phyloP scores from a whole-genome alignment of 1,140 invertebrate species.

The Conus ventricosus region DNA sequence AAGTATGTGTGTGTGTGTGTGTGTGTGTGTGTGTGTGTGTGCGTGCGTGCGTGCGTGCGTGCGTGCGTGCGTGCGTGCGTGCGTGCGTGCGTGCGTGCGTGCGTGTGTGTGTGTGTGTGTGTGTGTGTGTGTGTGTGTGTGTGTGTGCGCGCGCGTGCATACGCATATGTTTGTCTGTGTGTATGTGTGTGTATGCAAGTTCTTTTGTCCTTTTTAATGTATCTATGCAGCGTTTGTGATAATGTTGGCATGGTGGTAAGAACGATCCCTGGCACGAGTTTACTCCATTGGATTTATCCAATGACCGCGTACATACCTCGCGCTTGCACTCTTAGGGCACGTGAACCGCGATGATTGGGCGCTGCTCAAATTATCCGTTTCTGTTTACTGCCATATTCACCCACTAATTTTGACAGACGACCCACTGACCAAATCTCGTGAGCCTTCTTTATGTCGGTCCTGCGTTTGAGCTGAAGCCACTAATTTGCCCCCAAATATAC shows the following conservation, averaged over 20 bases:
- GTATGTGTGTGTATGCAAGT: not conserved
- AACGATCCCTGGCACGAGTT: too few species aligned
- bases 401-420: too few species aligned
- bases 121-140: not conserved
- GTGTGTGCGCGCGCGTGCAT: not conserved
- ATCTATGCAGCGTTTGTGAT: not conserved
- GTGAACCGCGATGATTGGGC: not conserved
- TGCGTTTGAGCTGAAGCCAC: too few species aligned
- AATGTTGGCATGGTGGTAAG: not conserved
- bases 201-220: not conserved
- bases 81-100: not conserved
- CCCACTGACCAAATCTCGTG: too few species aligned
- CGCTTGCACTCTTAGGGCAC: not conserved
- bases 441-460: too few species aligned
- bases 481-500: too few species aligned
- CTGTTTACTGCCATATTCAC: too few species aligned
- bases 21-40: slow-evolving; percentile 5
- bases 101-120: not conserved
- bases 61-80: not conserved
- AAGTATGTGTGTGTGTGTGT: slow-evolving; percentile 11
- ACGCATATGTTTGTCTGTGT: too few species aligned
- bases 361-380: not conserved
- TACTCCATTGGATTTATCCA: too few species aligned
- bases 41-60: not conserved
- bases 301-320: too few species aligned